These are phyloP conservation scores for Hydropotes inermis DNA, from an alignment of 2,113 vertebrate species.

Conservation along the genomic window DNA sequence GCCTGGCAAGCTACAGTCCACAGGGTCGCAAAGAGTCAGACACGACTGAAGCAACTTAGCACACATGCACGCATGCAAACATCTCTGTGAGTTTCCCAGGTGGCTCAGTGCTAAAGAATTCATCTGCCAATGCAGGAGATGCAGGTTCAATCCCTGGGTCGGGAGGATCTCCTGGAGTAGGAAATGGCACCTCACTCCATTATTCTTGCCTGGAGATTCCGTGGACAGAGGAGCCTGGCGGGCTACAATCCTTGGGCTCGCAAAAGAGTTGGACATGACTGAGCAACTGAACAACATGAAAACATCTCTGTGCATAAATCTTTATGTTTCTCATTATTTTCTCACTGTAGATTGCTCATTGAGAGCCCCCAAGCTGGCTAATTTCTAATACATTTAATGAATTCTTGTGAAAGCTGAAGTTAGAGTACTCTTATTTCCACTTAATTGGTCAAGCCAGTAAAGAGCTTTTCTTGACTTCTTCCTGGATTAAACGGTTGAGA, in stretches of 20 bases:
- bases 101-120: neutral
- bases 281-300: neutral
- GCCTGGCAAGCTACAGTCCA: neutral
- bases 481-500: neutral
- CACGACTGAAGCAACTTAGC: neutral
- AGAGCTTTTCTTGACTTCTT: neutral
- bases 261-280: neutral
- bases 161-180: neutral
- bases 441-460: neutral
- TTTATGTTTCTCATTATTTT: neutral
- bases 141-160: rapidly evolving
- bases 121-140: neutral
- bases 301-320: neutral
- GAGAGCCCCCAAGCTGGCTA: neutral
- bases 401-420: neutral
- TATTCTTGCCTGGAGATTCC: neutral
- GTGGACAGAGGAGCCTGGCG: neutral
- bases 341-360: neutral
- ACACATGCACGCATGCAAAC: neutral
- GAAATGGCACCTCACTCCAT: neutral
- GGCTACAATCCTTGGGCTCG: neutral
- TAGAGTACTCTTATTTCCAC: neutral
- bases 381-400: neutral
- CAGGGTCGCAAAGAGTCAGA: neutral
- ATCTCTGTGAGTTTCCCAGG: neutral